Conservation (phyloP, 92 coral and sea anemone species). For the Parazoanthus swiftii region DNA sequence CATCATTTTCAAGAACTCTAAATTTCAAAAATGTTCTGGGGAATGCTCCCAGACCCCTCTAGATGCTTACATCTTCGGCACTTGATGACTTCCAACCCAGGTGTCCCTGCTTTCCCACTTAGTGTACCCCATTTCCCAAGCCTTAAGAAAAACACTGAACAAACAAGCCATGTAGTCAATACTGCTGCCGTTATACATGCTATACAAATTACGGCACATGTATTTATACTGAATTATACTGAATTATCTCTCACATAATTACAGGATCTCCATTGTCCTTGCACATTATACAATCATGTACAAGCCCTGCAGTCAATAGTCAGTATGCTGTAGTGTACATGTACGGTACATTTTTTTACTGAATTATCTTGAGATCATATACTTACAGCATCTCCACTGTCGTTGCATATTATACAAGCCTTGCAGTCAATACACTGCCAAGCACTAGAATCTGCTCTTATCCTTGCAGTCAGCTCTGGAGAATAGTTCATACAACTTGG, state of each 20-base stretch:
- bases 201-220: conserved; percentile 21
- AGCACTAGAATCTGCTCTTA: conserved; percentile 91
- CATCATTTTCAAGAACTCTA: no score
- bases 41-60: no score
- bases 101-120: no score
- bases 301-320: conserved; percentile 98
- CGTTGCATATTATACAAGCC: conserved; percentile 96
- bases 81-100: no score
- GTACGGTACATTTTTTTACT: no score
- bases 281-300: conserved; percentile 60
- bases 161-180: conserved; percentile 96
- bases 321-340: conserved; percentile 69
- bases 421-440: conserved; percentile 99
- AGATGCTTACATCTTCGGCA: no score
- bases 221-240: conserved; percentile 23
- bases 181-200: conserved; percentile 29
- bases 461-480: conserved; percentile 82
- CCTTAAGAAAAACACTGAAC: conserved; percentile 54
- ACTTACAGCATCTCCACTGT: conserved; percentile 99
- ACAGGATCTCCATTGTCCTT: conserved; percentile 99
- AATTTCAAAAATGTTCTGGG: no score
- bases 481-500: conserved; percentile 99
- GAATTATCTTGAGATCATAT: not conserved
- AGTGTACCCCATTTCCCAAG: no score
- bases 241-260: conserved; percentile 41